Base-by-base conservation (phyloP, 2,113 vertebrate genomes). In the Litocranius walleri region DNA sequence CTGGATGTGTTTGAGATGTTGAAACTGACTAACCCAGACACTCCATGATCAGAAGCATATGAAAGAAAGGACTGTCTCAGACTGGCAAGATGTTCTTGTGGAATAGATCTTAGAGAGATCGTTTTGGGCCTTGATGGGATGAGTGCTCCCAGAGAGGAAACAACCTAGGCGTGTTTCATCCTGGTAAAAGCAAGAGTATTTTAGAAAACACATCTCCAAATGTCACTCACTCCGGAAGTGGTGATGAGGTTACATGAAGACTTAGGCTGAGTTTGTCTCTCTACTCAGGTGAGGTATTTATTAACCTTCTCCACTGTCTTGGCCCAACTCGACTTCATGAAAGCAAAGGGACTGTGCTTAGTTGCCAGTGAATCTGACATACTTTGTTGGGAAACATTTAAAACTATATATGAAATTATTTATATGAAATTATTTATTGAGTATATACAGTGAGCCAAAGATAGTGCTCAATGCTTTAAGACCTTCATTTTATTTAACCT, bases 351-450 rank as follows among this genome's bases (percentile, higher is more conserved):
- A 54, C 15, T 50, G 6, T 50, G 43, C 21, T 61, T 88, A 48
- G 74, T 29, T 52, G 12, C 5, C 17, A 25, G 4, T 61, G 64
- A 90, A 56, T 95, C 14, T 90, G 43, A 56, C 48, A 40, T 36
- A 27, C 80, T 74, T 96, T 94, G 56, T 52, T 89, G 71, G 82
- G 36, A 93, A 95, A 88, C 93, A 54, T 89, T 97, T 90, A 94
- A 61, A 61, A 61, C 59, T 61, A 14, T 62, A 27, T 62, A 54
- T 84, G 92, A 88, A 40, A 83, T 82, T 90, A 17, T 64, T 95
- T 95, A 74, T 85, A 29, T 61, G 94, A 85, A 40, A 57, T 82
- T 92, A 17, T 64, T 96, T 95, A 64, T 88, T 95, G 62, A 88
- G 4, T 45, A 21, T 57, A 92, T 81, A 48, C 21, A 50, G 0